Base-by-base conservation (phyloP, 2,797 vertebrate species). In the Diplodus sargus region DNA sequence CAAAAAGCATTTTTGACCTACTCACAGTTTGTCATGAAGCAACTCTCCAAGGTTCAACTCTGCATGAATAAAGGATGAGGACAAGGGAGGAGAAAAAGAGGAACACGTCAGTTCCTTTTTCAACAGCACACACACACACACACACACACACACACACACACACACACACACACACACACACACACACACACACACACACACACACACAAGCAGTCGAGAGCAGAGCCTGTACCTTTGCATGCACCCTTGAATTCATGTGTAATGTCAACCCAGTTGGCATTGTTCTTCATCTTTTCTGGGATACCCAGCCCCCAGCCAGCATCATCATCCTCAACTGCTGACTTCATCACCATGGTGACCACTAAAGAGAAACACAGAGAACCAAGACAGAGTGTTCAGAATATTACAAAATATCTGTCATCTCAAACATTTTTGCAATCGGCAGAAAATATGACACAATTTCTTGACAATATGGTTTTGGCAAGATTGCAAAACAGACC, bases 11-110 rank as follows among this genome's bases (percentile, higher is more conserved):
- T 73, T 34, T 74, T 52, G 28, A 58, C 7, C 82, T 95, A 97
- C 98, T 97, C 92, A 99, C 98, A 99, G 94, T 89, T 99, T 99
- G 93, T 99, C 98, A 94, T 99, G 98, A 93, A 99, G 98, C 82
- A 99, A 89, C 90, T 99, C 98, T 87, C 98, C 98, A 82, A 99
- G 95, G 89, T 97, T 98, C 86, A 99, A 90, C 89, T 99, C 98
- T 99, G 90, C 61, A 86, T 82, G 12, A 85, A 79, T 69, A 90
- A 87, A 91, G 8, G 16, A 89, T 47, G 53, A 85, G 53, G 45
- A 49, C 15, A 72, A 65, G 42, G 18, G 39, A 61, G n/a, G 17
- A 34, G 16, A 53, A 49, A 60, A 80, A 3, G 13, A 62, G 15
- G 8, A 82, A 70, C 9, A 74, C 0, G 1, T 84, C 16, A 77